phyloP scores from a whole-genome alignment of 2,797 vertebrate species.

The Acanthurus leucopareius region DNA sequence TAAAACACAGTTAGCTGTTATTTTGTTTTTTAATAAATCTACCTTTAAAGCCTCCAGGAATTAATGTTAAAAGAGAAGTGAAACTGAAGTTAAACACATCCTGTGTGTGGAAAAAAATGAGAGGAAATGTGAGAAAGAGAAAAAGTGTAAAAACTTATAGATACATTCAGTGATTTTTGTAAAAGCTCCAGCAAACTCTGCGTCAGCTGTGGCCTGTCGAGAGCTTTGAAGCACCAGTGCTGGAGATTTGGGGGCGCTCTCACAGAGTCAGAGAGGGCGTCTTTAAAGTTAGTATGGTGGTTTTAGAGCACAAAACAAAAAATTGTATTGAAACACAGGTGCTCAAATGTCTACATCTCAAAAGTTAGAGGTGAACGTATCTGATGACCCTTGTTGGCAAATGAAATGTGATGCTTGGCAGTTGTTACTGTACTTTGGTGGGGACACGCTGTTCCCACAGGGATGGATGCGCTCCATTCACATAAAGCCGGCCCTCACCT shows the following conservation, averaged over 20 bases:
- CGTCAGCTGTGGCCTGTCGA: slow-evolving; percentile 4
- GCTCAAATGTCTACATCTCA: neutral
- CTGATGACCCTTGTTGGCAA: slow-evolving; percentile 22
- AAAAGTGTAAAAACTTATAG: neutral
- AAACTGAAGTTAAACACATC: neutral
- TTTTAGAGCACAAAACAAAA: slow-evolving; percentile 20
- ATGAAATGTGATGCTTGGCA: slow-evolving; percentile 18
- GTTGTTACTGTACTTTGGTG: slow-evolving; percentile 15
- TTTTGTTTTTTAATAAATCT: slow-evolving; percentile 17
- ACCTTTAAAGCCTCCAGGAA: slow-evolving; percentile 1
- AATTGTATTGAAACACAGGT: neutral
- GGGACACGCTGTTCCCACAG: slow-evolving; percentile 46
- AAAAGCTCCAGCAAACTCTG: neutral
- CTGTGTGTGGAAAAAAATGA: slow-evolving; percentile 9
- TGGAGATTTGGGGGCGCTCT: neutral
- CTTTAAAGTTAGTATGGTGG: neutral
- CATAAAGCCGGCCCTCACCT: slow-evolving; percentile 56
- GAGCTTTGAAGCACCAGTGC: slow-evolving; percentile 11
- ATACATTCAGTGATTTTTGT: neutral
- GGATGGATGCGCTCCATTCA: slow-evolving; percentile 30
- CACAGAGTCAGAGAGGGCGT: slow-evolving; percentile 6
- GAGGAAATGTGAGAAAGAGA: neutral
- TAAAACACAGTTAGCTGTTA: neutral
- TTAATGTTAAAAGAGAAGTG: slow-evolving; percentile 8
- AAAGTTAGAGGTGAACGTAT: neutral